Evolutionary conservation across 1,140 invertebrate species (phyloP), one percentile per base, ranked within the genome.

Genomic region (Caenorhabditis latens): DNA sequence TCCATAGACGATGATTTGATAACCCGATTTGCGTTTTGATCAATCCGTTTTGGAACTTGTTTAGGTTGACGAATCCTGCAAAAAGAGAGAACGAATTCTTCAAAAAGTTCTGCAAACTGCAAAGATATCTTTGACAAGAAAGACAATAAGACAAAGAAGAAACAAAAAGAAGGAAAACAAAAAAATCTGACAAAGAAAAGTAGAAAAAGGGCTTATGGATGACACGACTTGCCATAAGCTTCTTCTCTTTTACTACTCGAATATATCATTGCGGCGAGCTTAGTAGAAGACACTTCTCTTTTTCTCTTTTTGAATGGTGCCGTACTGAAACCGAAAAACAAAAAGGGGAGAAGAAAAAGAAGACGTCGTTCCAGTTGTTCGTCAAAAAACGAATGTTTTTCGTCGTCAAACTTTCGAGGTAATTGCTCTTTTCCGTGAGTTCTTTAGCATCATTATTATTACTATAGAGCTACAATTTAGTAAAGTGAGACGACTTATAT

Each of bases 1-100:
- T 86, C 86, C 86, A 86, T 86, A 32, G 86, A 86, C 43, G 75
- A 86, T 14, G 86, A 86, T 55, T 86, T 86, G 32, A 86, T 86
- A 24, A 86, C 86, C 71, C 86, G 75, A 58, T 86, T 86, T 19
- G 86, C 67, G 61, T 86, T 86, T 55, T 86, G 65, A 71, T 86
- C 86, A 48, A 86, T 75, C 50, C 84, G 42, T 71, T 71, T 71
- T 53, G 86, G 71, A 50, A 75, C 48, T 63, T 71, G 75, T n/a
- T 71, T 71, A 16, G 86, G 86, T 32, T 71, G 65, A 67, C 84
- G 84, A 19, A 85, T 58, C 48, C 84, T 85, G 84, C 43, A 85
- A 85, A 85, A 55, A 67, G n/a, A 65, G 11, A 67, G 43, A 71
- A 71, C 43, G 11, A 71, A 8, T 46, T 71, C n/a, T 71, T 46